Evolutionary conservation across 2,113 vertebrate genomes (phyloP).

Genomic region (Ivindomyrus marchei): DNA sequence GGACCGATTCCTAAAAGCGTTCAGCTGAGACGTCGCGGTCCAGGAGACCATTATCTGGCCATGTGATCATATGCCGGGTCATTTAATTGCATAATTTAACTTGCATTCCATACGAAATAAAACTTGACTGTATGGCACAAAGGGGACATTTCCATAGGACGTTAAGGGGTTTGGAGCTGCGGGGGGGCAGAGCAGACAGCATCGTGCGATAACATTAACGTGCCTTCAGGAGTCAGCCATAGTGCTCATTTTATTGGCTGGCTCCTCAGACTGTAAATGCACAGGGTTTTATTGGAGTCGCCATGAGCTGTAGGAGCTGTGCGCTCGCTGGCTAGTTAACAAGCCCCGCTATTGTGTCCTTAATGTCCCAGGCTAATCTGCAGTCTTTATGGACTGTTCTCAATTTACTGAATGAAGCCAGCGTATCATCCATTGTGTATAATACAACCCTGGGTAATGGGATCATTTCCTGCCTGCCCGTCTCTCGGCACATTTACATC

Average conservation of each 20-base stretch:
- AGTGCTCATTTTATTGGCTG: not conserved
- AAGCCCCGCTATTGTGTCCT: constrained; percentile 9
- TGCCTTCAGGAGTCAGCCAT: not conserved
- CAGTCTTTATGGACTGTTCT: constrained; percentile 12
- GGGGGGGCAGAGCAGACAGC: not conserved
- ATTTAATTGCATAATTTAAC: not conserved
- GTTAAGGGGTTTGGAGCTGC: not conserved
- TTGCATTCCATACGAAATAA: not conserved
- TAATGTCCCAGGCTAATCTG: constrained; percentile 8
- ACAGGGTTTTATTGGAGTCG: not conserved
- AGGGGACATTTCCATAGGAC: not conserved
- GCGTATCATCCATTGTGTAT: not conserved
- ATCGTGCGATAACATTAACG: not conserved
- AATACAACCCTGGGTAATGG: constrained; percentile 5
- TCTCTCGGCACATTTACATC: not conserved
- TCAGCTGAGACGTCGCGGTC: not conserved
- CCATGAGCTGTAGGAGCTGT: not conserved
- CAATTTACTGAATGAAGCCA: constrained; percentile 17
- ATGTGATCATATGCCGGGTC: not conserved
- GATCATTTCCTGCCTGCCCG: not conserved
- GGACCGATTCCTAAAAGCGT: not conserved
- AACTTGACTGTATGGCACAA: not conserved
- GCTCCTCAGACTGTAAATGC: not conserved
- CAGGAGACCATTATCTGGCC: not conserved
- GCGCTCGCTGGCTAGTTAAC: not conserved